These are phyloP conservation scores for Macropodus opercularis DNA, from an alignment of 2,797 vertebrate species.

Conservation along the genomic window DNA sequence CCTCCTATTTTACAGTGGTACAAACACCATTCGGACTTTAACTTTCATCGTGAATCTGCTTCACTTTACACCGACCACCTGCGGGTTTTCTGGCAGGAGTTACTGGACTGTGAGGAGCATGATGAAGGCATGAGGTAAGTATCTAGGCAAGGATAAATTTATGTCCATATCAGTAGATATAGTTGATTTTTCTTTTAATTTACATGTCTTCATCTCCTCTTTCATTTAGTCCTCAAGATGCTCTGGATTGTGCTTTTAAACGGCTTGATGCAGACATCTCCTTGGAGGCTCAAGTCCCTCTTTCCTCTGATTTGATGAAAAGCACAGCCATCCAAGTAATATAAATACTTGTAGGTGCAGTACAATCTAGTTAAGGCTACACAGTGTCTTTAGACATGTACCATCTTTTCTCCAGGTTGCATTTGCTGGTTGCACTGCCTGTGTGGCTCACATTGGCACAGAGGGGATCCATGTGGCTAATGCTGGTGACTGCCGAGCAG, in stretches of 20 bases:
- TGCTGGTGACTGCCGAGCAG: constrained; percentile 89
- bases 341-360: not conserved
- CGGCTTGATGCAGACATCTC: constrained; percentile 93
- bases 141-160: not conserved
- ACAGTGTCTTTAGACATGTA: not conserved
- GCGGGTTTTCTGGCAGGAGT: constrained; percentile 94
- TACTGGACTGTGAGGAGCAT: constrained; percentile 87
- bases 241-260: constrained; percentile 88
- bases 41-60: constrained; percentile 84
- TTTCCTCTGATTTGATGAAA: constrained; percentile 85
- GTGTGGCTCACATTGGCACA: constrained; percentile 86
- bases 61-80: constrained; percentile 90
- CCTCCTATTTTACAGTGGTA: constrained; percentile 91
- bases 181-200: not conserved
- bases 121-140: constrained; percentile 79
- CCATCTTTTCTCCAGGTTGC: constrained; percentile 81
- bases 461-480: constrained; percentile 91
- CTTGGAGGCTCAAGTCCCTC: constrained; percentile 90
- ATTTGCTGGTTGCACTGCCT: constrained; percentile 93
- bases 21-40: constrained; percentile 87
- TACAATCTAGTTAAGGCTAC: not conserved
- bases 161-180: not conserved
- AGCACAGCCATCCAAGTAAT: constrained; percentile 90
- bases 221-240: constrained; percentile 80
- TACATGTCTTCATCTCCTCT: not conserved